Conservation (phyloP, 2,113 vertebrate species). For the Engraulis encrasicolus region DNA sequence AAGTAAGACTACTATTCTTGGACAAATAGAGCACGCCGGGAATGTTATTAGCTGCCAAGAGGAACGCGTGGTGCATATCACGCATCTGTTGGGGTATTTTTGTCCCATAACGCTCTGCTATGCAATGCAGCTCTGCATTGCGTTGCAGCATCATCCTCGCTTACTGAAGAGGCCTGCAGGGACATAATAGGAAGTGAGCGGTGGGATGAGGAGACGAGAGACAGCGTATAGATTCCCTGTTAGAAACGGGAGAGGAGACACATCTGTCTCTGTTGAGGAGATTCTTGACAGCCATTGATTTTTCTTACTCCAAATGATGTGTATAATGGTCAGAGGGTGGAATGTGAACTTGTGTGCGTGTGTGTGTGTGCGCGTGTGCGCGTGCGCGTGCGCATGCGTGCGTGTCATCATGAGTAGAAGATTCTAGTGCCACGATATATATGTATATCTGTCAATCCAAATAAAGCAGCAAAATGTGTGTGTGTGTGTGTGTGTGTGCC, state of each 20-base stretch:
- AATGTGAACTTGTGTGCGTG: background rate
- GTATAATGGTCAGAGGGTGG: background rate
- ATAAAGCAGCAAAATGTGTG: too few species aligned
- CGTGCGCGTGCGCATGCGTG: conserved; percentile 20
- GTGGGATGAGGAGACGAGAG: background rate
- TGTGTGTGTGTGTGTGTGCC: background rate
- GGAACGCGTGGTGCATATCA: background rate
- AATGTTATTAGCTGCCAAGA: background rate
- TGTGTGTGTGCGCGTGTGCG: conserved; percentile 3
- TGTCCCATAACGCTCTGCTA: too few species aligned
- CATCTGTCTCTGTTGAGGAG: background rate
- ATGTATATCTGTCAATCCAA: too few species aligned
- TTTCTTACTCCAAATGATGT: background rate
- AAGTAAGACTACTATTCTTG: conserved; percentile 41
- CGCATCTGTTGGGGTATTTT: background rate
- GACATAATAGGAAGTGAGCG: background rate
- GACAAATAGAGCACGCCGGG: conserved; percentile 19
- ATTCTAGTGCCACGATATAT: too few species aligned
- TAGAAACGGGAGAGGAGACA: background rate
- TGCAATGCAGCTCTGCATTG: too few species aligned
- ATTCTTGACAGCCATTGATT: background rate
- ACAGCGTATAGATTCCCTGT: background rate
- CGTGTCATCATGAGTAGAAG: too few species aligned
- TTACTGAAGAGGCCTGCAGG: background rate
- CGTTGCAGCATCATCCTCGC: background rate